Base-by-base conservation (phyloP, 2,797 vertebrate species). In the Cuniculus paca region DNA sequence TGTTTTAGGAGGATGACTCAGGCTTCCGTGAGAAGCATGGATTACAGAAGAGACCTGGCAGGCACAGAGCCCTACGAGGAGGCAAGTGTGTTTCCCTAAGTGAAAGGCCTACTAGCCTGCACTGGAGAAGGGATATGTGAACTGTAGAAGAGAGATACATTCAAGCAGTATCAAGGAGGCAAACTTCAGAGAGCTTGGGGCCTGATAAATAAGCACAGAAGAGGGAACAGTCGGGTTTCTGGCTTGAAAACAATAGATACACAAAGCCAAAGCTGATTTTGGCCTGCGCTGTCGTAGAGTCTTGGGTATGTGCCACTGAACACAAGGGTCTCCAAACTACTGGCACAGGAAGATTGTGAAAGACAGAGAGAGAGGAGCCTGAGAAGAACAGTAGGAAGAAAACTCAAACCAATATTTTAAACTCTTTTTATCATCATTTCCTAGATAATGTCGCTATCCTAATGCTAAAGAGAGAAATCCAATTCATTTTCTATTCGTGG, bases 401-500 rank as follows among this genome's bases (percentile, higher is more conserved):
- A 97, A 97, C 96, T 79, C 95, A 87, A 24, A 91, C 54, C 92
- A 92, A 36, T 91, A 77, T 97, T 97, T 97, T 94, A 39, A 95
- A 96, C 95, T 75, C 45, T 74, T 97, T 94, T 97, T 96, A 95
- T 94, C 75, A 83, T 86, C 94, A 79, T 91, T 89, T 95, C 88
- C 86, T 95, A 88, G 95, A 93, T 84, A 94, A 86, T 78, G 94
- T 95, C 94, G 97, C 97, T 97, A 93, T 92, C 91, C 97, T 98
- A 85, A 97, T 96, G 98, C 96, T 97, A 97, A 98, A 74, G 77
- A 61, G 54, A 92, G 72, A 19, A 14, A 93, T 94, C 88, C 77
- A 90, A 93, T 97, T 98, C 87, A 86, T 97, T 98, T 97, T 94
- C 98, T 97, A 95, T 98, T 82, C 39, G 48, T 87, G 92, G 92